phyloP scores from a whole-genome alignment of 2,888 invertebrate genomes.

The Ariolimax columbianus region DNA sequence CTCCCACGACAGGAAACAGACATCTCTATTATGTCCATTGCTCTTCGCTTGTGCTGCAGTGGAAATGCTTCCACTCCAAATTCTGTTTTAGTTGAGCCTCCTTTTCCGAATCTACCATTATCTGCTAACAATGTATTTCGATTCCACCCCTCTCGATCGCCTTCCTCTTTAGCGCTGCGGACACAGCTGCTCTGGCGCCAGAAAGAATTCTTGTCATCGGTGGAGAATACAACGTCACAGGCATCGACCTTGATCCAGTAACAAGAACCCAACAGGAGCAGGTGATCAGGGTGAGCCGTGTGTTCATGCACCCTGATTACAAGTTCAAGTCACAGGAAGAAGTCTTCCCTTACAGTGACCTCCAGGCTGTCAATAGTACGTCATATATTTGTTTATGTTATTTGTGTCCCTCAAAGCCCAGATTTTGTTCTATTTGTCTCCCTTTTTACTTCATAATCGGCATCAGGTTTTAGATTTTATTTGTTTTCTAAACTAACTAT shows the following conservation, averaged over 20 bases:
- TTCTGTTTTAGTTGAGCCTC: no score
- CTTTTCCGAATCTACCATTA: no score
- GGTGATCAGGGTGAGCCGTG: background rate
- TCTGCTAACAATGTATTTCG: no score
- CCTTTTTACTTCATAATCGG: no score
- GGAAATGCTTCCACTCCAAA: no score
- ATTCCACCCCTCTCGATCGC: no score
- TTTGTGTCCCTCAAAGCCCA: background rate
- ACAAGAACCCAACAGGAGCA: conserved; percentile 38
- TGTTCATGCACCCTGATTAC: conserved; percentile 31
- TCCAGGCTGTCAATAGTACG: conserved; percentile 38
- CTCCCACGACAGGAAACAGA: background rate
- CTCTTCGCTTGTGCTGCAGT: no score
- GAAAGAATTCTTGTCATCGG: conserved; percentile 44
- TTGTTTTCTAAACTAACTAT: no score
- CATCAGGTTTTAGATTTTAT: no score
- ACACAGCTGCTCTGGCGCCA: background rate
- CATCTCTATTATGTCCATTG: background rate
- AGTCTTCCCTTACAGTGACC: background rate
- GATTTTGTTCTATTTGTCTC: background rate
- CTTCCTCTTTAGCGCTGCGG: conserved; percentile 19
- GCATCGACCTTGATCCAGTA: conserved; percentile 42
- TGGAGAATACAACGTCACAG: conserved; percentile 48
- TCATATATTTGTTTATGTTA: background rate
- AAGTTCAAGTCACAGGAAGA: background rate